Evolutionary conservation across 2,113 vertebrate species (phyloP).

Genomic region (Perca flavescens): DNA sequence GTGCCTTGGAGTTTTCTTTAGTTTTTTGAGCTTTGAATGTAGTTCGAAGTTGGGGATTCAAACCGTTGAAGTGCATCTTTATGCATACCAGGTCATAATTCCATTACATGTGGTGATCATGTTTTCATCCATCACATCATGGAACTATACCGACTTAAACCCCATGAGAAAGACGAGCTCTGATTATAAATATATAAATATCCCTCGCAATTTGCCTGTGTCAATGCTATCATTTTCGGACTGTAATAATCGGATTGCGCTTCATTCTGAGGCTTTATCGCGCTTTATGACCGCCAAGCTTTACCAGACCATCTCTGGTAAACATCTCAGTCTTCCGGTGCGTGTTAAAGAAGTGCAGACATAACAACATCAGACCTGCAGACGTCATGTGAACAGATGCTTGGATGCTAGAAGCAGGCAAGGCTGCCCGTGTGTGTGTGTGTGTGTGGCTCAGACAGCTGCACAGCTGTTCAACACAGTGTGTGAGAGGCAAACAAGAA

Average conservation of each 20-base stretch:
- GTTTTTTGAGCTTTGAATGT: neutral
- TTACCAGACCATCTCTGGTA: neutral
- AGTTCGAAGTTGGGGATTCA: neutral
- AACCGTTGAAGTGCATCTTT: neutral
- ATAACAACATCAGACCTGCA: conserved; percentile 6
- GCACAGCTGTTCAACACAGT: conserved; percentile 57
- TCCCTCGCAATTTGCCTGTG: no score
- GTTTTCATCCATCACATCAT: no score
- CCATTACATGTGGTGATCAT: no score
- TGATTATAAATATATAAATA: no score
- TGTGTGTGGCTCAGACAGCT: conserved; percentile 30
- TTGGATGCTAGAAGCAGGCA: conserved; percentile 35
- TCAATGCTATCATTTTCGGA: no score
- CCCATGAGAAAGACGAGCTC: no score
- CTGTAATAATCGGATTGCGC: no score
- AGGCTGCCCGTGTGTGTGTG: neutral
- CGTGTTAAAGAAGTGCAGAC: conserved; percentile 11
- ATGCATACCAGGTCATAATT: neutral
- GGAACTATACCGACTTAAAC: no score
- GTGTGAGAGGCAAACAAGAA: conserved; percentile 55
- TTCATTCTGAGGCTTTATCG: neutral
- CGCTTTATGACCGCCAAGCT: neutral
- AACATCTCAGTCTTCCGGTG: conserved; percentile 4
- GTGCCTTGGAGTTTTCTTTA: no score
- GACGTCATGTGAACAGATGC: conserved; percentile 34